Base-by-base conservation (phyloP, 2,888 invertebrate species). In the Capitulum mitella region DNA sequence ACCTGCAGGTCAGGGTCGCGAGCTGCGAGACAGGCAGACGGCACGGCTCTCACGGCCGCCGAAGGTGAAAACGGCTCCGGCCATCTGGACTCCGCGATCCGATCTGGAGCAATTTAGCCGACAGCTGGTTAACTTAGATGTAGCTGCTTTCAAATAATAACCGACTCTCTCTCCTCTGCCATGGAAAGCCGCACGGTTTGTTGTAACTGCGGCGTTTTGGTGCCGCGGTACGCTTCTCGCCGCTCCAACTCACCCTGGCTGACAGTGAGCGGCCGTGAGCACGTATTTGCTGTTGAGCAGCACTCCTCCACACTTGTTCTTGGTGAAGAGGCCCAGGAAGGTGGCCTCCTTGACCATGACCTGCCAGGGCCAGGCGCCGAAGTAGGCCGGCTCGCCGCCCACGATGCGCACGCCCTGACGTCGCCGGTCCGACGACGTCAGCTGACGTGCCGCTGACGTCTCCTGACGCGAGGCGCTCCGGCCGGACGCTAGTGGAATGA, bases 241-340 rank as follows among this genome's bases (percentile, higher is more conserved):
- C n/a, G n/a, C 54, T 3, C 6, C 26, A 6, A 74, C 88, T 87
- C 86, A 93, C 93, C 95, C 95, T 74, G 96, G 95, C 85, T 96
- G 95, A 87, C 96, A 97, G 89, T 97, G 96, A 0, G 96, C 96
- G 0, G 96, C 96, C 0, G 96, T 96, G 80, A 95, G 91, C 8
- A 96, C 95, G 84, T 91, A 95, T 85, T 90, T 90, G 83, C 89
- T 92, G 54, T 93, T 93, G 83, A 96, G 94, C n/a, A 97, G 89
- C 0, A 97, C 96, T 3, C 96, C 96, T 1, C 96, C 96, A 84
- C 96, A 97, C 86, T 96, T 96, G 87, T 96, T 96, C 86, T 96
- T 96, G 77, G 95, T 95, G 86, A 96, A 95, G 34, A 96, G 89
- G 0, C 96, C 96, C 74, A 96, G 87, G 95, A 95, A 96, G 0